Evolutionary conservation across 1,140 invertebrate species (phyloP), one percentile per base, ranked within the genome.

Genomic region (Sinonovacula constricta): DNA sequence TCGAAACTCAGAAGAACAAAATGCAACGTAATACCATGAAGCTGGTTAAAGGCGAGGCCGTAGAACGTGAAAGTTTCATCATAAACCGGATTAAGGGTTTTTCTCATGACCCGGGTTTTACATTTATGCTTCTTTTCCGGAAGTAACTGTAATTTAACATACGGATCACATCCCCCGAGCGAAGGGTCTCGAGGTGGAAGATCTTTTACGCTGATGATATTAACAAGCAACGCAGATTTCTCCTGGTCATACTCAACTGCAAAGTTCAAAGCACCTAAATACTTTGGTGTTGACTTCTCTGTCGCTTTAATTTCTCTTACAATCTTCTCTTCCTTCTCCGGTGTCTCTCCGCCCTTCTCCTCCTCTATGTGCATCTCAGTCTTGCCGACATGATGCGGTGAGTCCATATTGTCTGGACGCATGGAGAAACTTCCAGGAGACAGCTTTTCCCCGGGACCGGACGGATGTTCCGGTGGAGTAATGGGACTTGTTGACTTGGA

Each of bases 21-120:
- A 89, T 97, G 95, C 0, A 97, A 91, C 57, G 95, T 95, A 31
- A 95, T 93, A 57, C 94, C 93, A 2, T 93, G 92, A 1, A 96
- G 89, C 81, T 96, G 95, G 78, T 95, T 94, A 79, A 94, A 94
- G 0, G 92, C 91, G 0, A 96, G 94, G 4, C 90, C 89, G 84
- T 95, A 96, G 91, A 97, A 97, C 53, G 95, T 94, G 88, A 97
- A 97, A 0, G 94, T 96, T 88, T 97, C 96, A 87, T 97, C 96
- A 88, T 96, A 97, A 14, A 95, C 93, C 0, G 96, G 96, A 88
- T 95, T 95, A n/a, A 95, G 90, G 86, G 96, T 97, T 89, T 95
- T 95, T 49, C 95, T 92, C 85, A 96, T 94, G 0, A 97, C 90
- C 91, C 96, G 95, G 1, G 95, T 96, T 86, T 96, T 95, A 87